A percentile compares a stretch with the other conserved stretches of the same genome.
These are phyloP conservation scores for Anser cygnoides DNA, from an alignment of 2,113 vertebrate species.

Conservation along the genomic window DNA sequence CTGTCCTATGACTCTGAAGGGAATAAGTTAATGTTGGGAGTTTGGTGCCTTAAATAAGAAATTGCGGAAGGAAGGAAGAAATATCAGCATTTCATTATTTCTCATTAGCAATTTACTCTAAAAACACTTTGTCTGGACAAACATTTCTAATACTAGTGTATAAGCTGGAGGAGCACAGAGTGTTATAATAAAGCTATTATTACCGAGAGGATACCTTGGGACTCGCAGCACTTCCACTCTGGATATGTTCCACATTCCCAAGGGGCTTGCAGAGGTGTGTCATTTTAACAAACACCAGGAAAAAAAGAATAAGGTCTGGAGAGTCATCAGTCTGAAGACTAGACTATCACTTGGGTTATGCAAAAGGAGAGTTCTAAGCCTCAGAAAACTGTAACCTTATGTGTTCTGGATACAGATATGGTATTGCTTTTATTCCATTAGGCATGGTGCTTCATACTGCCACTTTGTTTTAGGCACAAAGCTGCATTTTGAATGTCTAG, in stretches of 20 bases:
- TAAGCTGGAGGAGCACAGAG: not conserved
- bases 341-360: not conserved
- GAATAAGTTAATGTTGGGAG: constrained; percentile 59
- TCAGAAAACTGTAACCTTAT: not conserved
- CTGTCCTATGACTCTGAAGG: constrained; percentile 54
- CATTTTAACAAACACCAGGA: not conserved
- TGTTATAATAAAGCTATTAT: constrained; percentile 9
- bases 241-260: not conserved
- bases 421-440: not conserved
- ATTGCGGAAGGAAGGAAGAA: constrained; percentile 46
- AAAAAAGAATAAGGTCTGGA: not conserved
- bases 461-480: not conserved
- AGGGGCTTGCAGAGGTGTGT: not conserved
- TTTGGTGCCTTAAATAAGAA: constrained; percentile 51
- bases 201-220: not conserved
- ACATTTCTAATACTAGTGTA: not conserved
- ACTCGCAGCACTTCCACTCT: not conserved
- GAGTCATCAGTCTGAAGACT: not conserved
- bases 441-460: not conserved
- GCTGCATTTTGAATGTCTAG: not conserved
- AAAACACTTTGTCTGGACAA: constrained; percentile 32
- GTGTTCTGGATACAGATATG: not conserved
- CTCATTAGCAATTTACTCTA: not conserved
- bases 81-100: constrained; percentile 44
- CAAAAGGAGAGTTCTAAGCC: not conserved